A percentile compares a stretch with the other conserved stretches of the same genome.
These are phyloP conservation scores for Nephrotoma guestfalica DNA, from an alignment of 2,888 invertebrate species.

Conservation along the genomic window DNA sequence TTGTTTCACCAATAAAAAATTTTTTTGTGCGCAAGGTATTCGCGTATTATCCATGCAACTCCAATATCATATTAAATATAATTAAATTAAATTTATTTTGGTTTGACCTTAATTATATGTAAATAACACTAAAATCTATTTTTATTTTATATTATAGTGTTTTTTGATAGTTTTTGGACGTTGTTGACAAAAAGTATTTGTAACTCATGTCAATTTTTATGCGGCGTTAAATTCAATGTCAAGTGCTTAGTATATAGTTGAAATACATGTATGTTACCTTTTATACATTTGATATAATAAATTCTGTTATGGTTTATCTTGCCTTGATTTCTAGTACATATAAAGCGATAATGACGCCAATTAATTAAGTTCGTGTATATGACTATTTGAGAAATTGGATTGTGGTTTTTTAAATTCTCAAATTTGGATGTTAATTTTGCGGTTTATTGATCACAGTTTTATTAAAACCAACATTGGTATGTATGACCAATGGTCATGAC, in stretches of 20 bases:
- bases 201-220: neutral
- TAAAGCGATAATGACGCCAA: neutral
- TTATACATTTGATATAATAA: neutral
- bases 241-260: neutral
- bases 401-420: neutral
- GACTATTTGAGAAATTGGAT: neutral
- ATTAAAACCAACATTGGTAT: neutral
- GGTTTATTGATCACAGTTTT: neutral
- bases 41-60: neutral
- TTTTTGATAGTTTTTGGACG: neutral
- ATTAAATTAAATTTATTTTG: neutral
- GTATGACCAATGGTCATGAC: neutral
- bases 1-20: neutral
- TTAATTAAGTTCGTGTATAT: neutral
- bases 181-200: neutral
- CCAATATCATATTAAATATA: neutral
- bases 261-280: neutral
- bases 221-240: neutral
- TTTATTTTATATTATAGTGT: neutral
- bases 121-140: neutral
- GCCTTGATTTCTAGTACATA: neutral
- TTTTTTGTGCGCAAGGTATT: neutral
- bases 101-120: neutral
- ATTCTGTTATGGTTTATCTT: neutral
- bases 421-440: neutral